A percentile compares a stretch with the other conserved stretches of the same genome.
Conservation (phyloP, 2,888 invertebrate genomes). For the Clanis bilineata region DNA sequence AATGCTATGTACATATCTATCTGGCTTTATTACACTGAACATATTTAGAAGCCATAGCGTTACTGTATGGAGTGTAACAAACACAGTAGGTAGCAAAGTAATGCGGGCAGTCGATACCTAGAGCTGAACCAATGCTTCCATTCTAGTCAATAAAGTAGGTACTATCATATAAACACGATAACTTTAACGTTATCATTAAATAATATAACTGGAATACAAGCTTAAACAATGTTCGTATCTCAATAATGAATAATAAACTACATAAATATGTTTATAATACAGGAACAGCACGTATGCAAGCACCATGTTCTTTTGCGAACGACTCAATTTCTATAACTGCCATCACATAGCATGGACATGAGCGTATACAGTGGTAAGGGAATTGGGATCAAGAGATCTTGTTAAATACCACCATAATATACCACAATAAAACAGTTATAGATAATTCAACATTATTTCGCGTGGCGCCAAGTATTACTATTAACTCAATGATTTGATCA, state of each 20-base stretch:
- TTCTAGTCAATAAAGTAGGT: neutral
- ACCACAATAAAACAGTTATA: no score
- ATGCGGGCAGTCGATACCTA: neutral
- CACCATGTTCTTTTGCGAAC: slow-evolving; percentile 2
- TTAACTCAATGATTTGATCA: no score
- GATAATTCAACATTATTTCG: no score
- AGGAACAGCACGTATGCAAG: slow-evolving; percentile 9
- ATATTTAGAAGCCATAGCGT: no score
- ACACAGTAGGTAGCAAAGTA: no score
- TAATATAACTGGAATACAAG: slow-evolving; percentile 9
- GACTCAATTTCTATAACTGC: neutral
- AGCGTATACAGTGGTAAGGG: neutral
- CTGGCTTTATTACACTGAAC: no score
- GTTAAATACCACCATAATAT: no score
- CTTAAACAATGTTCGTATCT: neutral
- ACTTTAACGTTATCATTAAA: slow-evolving; percentile 2
- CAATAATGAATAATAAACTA: neutral
- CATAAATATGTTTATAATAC: neutral
- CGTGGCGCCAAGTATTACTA: no score
- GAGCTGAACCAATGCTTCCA: neutral
- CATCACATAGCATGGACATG: neutral
- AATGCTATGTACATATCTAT: no score
- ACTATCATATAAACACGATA: neutral
- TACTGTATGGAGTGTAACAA: no score
- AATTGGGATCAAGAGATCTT: neutral